phyloP scores from a whole-genome alignment of 2,113 vertebrate genomes.

The Oryzias celebensis region DNA sequence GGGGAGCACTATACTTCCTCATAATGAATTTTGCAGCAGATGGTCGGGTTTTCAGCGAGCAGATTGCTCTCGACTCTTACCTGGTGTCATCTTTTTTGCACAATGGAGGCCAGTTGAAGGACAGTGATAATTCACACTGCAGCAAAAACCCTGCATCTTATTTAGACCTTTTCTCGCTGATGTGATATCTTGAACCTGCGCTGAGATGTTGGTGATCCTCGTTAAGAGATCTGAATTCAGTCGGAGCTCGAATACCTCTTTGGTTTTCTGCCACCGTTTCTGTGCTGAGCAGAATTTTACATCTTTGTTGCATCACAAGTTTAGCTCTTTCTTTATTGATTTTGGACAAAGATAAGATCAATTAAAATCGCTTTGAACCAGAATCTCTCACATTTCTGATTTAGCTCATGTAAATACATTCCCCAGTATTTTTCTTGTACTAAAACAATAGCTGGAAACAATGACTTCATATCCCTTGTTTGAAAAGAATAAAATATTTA shows the following conservation, averaged over 20 bases:
- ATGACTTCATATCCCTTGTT: conserved; percentile 32
- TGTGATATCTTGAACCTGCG: conserved; percentile 12
- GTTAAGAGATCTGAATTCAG: neutral
- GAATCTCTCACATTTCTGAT: conserved; percentile 6
- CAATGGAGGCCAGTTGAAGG: conserved; percentile 41
- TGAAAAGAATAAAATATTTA: conserved; percentile 61
- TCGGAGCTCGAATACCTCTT: conserved; percentile 5
- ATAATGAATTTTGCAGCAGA: conserved; percentile 56
- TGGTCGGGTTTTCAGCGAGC: conserved; percentile 54
- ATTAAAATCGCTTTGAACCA: conserved; percentile 4
- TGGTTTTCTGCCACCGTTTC: neutral
- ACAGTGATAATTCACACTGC: conserved; percentile 35
- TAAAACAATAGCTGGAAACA: conserved; percentile 18
- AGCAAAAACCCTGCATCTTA: conserved; percentile 12
- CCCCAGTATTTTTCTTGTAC: conserved; percentile 11
- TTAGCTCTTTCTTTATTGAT: conserved; percentile 17
- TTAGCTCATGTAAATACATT: conserved; percentile 7
- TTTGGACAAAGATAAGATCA: neutral
- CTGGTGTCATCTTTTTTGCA: conserved; percentile 46
- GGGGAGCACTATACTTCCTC: conserved; percentile 23
- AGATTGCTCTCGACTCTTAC: conserved; percentile 51
- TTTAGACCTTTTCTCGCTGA: conserved; percentile 9
- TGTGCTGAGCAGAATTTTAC: conserved; percentile 7
- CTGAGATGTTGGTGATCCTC: conserved; percentile 3
- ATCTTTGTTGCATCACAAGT: conserved; percentile 25